These are phyloP conservation scores for Apoda limacodes DNA, from an alignment of 2,888 invertebrate species.

Conservation along the genomic window DNA sequence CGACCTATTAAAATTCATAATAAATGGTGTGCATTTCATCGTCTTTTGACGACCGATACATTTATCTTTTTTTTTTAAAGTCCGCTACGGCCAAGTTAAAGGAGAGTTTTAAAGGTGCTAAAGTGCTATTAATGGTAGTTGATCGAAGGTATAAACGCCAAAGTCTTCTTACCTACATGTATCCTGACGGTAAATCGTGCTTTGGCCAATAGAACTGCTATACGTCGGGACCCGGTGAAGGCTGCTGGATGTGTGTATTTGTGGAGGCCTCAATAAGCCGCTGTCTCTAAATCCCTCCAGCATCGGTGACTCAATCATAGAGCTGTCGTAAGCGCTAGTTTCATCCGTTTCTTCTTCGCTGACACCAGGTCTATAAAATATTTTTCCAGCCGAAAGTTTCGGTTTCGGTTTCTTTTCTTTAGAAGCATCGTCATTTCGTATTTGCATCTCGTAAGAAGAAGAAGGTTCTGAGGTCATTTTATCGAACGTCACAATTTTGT, in stretches of 20 bases:
- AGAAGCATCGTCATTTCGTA: slow-evolving; percentile 31
- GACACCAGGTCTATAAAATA: slow-evolving; percentile 60
- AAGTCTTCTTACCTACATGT: slow-evolving; percentile 58
- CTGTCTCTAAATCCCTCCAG: slow-evolving; percentile 38
- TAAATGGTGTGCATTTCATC: too few relatives aligned
- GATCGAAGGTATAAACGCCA: background rate
- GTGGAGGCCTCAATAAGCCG: slow-evolving; percentile 36
- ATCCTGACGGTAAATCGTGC: slow-evolving; percentile 65
- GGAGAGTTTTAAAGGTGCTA: too few relatives aligned
- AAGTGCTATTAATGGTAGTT: slow-evolving; percentile 1
- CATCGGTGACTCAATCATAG: slow-evolving; percentile 56
- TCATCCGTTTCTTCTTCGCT: slow-evolving; percentile 60
- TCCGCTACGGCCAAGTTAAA: too few relatives aligned
- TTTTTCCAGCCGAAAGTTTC: slow-evolving; percentile 45
- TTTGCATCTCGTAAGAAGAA: slow-evolving; percentile 49
- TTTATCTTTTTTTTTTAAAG: too few relatives aligned
- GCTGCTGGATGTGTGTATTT: slow-evolving; percentile 52
- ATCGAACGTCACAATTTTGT: slow-evolving; percentile 33
- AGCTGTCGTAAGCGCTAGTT: slow-evolving; percentile 58
- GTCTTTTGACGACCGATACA: too few relatives aligned
- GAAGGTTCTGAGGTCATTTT: slow-evolving; percentile 33
- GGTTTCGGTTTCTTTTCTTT: slow-evolving; percentile 33
- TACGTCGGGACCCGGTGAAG: slow-evolving; percentile 71
- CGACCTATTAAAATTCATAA: too few relatives aligned
- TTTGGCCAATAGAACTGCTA: slow-evolving; percentile 70